These are phyloP conservation scores for Artemia franciscana DNA, from an alignment of 1,140 invertebrate genomes.

Conservation along the genomic window DNA sequence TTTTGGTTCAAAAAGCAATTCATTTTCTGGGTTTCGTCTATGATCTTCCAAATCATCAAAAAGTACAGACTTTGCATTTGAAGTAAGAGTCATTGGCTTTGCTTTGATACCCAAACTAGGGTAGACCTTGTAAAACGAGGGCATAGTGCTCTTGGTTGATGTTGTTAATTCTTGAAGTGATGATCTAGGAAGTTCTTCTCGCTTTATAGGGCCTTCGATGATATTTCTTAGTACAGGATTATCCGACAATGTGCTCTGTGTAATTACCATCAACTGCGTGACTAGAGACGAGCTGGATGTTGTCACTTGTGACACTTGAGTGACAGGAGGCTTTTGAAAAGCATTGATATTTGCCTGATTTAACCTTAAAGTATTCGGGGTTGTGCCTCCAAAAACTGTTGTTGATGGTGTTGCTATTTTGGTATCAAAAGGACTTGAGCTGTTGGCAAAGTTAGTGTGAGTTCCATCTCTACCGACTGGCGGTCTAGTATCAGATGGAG, in stretches of 20 bases:
- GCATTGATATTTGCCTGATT: too few species aligned
- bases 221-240: constrained; percentile 9
- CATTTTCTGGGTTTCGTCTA: constrained; percentile 28
- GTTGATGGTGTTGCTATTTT: too few species aligned
- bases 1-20: constrained; percentile 24
- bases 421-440: too few species aligned
- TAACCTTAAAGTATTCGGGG: too few species aligned
- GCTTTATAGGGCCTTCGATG: constrained; percentile 10
- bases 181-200: constrained; percentile 43
- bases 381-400: too few species aligned
- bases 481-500: too few species aligned
- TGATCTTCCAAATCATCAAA: constrained; percentile 32
- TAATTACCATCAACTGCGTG: constrained; percentile 11
- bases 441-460: too few species aligned
- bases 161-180: constrained; percentile 33
- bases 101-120: background rate
- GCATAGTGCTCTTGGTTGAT: background rate
- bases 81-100: background rate
- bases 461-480: too few species aligned
- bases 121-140: background rate
- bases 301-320: too few species aligned
- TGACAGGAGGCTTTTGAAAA: too few species aligned
- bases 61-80: constrained; percentile 14
- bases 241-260: constrained; percentile 2
- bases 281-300: constrained; percentile 3